Evolutionary conservation across 2,113 vertebrate species (phyloP).

Genomic region (Nesogale talazaci): DNA sequence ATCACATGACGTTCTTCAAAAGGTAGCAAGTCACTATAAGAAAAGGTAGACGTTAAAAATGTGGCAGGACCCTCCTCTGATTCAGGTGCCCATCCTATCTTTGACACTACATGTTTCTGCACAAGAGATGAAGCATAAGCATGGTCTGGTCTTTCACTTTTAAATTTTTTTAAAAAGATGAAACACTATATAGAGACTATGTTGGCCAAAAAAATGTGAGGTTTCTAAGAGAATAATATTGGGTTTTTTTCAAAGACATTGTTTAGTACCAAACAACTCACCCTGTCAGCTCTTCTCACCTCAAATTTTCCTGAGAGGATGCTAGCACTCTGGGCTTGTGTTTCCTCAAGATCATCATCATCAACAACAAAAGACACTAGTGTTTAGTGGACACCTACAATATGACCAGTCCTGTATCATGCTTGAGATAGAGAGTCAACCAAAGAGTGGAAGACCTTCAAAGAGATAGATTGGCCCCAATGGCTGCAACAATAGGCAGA

Average conservation of each 20-base stretch:
- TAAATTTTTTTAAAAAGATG: conserved; percentile 22
- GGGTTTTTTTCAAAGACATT: not conserved
- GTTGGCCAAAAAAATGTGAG: not conserved
- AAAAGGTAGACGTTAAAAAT: not conserved
- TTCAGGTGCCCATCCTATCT: not conserved
- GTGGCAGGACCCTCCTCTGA: not conserved
- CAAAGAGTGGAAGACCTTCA: not conserved
- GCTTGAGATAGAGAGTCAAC: not conserved
- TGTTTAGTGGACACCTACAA: not conserved
- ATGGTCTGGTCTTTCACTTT: not conserved
- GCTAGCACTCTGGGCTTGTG: not conserved
- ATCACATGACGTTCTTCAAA: conserved; percentile 21
- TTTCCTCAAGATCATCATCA: not conserved
- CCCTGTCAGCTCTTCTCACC: not conserved
- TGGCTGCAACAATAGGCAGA: no score
- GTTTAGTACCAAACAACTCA: not conserved
- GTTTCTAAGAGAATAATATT: conserved; percentile 24
- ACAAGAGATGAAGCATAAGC: not conserved
- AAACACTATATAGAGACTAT: not conserved
- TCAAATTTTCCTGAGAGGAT: not conserved
- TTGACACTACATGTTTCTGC: not conserved
- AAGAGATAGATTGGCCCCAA: not conserved
- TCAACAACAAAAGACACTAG: not conserved
- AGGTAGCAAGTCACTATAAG: not conserved
- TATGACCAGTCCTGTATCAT: not conserved